phyloP scores from a whole-genome alignment of 2,797 vertebrate species.

The Dromococcyx pavoninus region DNA sequence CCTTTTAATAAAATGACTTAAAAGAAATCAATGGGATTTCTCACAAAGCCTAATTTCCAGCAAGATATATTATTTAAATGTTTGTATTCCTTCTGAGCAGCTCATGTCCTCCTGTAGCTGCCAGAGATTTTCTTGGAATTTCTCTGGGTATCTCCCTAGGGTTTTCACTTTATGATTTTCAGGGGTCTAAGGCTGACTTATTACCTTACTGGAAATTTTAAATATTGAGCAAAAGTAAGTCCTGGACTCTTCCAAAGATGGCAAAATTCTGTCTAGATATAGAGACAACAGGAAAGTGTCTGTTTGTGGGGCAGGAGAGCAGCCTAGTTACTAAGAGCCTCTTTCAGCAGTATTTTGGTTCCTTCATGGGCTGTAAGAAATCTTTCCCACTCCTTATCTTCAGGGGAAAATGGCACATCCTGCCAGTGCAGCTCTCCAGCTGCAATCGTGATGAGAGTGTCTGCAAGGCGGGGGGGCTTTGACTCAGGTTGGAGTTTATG shows the following conservation, averaged over 20 bases:
- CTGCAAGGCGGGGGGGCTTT: background rate
- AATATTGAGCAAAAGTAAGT: background rate
- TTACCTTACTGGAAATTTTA: background rate
- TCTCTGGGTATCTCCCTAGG: background rate
- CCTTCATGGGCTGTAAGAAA: background rate
- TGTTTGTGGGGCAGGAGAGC: background rate
- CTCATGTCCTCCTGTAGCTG: background rate
- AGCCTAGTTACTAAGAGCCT: background rate
- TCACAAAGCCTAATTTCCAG: conserved; percentile 54
- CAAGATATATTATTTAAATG: conserved; percentile 42
- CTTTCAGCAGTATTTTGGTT: background rate
- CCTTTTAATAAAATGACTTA: conserved; percentile 62
- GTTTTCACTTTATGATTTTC: background rate
- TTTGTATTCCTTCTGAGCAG: conserved; percentile 41
- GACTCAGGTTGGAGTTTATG: background rate
- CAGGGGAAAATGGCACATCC: background rate
- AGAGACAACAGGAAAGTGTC: background rate
- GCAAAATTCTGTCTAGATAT: background rate
- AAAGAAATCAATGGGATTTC: conserved; percentile 53
- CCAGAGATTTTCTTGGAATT: conserved; percentile 14
- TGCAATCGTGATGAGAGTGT: background rate
- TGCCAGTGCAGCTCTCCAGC: background rate
- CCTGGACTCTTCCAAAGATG: background rate
- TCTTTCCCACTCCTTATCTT: background rate
- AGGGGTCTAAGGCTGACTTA: background rate